Evolutionary conservation across 2,797 vertebrate genomes (phyloP), one percentile per base, ranked within the genome.

Genomic region (Acrossocheilus wenchowensis): DNA sequence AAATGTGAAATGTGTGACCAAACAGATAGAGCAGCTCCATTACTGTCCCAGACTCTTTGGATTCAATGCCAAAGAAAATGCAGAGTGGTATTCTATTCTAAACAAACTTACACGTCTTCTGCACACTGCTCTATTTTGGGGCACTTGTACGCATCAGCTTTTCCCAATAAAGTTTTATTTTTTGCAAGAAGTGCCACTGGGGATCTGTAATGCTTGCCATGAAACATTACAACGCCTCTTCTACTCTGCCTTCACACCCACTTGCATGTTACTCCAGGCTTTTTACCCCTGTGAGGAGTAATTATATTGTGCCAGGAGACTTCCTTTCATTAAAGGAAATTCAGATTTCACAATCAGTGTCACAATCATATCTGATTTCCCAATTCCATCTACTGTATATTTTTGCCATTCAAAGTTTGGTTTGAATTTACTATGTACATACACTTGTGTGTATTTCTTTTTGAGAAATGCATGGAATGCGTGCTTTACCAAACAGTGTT

Each of bases 181-280:
- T 7, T 43, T 54, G 14, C 43, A 52, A 10, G 7, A 74, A 45
- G 21, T n/a, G 64, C 66, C 66, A 79, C 66, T 85, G 64, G 64
- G 83, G 66, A 79, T 60, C 39, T 85, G 64, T 36, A 57, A 57
- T 79, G n/a, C 26, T 4, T 85, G 75, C 75, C 66, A 71, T 78
- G 83, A 85, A 69, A 48, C 52, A 57, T 85, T 71, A 60, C 39
- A 85, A 79, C 39, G 39, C 75, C 64, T 84, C 83, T 69, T 79
- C 50, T 72, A 68, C 62, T 50, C 48, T 69, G 7, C 39, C 39
- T 85, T 45, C 21, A 43, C 50, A 79, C 83, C 75, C 83, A 85
- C 83, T 84, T 5, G 0, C 23, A 68, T 54, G 19, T 72, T 85
- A 57, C 50, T 72, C 39, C 75, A 85, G 83, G 75, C 83, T 85